phyloP scores from a whole-genome alignment of 1,140 invertebrate species.

The Trachymyrmex septentrionalis region DNA sequence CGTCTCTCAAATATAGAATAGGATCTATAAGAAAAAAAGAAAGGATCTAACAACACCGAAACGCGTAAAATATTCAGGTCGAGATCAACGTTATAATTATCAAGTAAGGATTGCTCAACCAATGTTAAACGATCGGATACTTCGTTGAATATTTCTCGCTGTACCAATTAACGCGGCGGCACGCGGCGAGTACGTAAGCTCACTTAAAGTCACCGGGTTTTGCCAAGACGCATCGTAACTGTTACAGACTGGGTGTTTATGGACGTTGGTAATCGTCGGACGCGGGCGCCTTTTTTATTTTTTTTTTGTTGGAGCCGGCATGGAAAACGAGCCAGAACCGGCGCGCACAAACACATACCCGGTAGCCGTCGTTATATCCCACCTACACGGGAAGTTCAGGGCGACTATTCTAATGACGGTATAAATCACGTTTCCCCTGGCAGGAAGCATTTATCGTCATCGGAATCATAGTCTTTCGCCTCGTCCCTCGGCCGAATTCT shows the following conservation, averaged over 20 bases:
- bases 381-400: conserved; percentile 74
- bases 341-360: conserved; percentile 14
- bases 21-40: not conserved
- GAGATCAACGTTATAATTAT: conserved; percentile 5
- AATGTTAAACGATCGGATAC: not conserved
- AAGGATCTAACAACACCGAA: not conserved
- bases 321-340: conserved; percentile 39
- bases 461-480: conserved; percentile 65
- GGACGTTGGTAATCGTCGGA: conserved; percentile 57
- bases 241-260: conserved; percentile 52
- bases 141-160: not conserved
- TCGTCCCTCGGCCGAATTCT: conserved; percentile 18
- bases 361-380: conserved; percentile 76
- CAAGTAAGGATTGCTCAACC: not conserved
- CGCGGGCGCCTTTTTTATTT: conserved; percentile 68
- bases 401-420: conserved; percentile 78
- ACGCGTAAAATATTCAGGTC: not conserved
- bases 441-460: conserved; percentile 81
- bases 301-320: conserved; percentile 56
- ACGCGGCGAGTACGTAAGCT: not conserved
- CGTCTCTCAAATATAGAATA: not conserved
- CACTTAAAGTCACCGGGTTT: not conserved
- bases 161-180: not conserved
- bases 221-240: not conserved
- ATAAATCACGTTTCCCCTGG: conserved; percentile 77